phyloP scores from a whole-genome alignment of 2,797 vertebrate genomes.

The Cyclura pinguis region DNA sequence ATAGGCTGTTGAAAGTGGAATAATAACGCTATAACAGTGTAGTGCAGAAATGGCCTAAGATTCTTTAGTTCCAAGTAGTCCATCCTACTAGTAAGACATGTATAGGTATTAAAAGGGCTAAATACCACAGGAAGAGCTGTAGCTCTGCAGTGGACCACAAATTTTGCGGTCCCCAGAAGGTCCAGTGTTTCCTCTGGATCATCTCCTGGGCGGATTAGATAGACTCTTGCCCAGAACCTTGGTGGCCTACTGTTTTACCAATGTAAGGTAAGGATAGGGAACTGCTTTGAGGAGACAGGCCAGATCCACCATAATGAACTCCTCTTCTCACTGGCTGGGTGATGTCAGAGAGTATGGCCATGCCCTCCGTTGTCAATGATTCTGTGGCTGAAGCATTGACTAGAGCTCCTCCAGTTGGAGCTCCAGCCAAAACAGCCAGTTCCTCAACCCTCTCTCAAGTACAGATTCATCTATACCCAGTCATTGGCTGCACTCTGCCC shows the following conservation, averaged over 20 bases:
- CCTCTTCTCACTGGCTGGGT: neutral
- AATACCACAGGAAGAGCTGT: neutral
- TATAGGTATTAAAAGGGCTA: neutral
- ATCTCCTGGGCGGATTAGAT: neutral
- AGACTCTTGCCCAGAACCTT: neutral
- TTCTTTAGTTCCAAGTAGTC: neutral
- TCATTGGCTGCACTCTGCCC: too few species aligned
- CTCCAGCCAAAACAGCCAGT: too few species aligned
- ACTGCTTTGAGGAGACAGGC: neutral
- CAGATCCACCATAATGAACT: neutral
- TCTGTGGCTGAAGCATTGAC: neutral
- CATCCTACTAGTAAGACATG: neutral
- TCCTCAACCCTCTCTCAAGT: too few species aligned
- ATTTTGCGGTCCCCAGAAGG: neutral
- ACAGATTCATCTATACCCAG: too few species aligned
- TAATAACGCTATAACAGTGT: too few species aligned
- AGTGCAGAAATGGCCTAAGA: too few species aligned
- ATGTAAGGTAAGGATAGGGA: neutral
- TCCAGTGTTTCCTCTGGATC: neutral
- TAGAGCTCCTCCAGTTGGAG: too few species aligned
- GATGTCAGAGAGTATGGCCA: neutral
- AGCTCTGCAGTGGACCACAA: neutral
- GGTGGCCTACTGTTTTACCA: neutral
- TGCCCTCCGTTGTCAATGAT: neutral
- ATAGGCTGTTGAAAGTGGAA: too few species aligned